Percentiles rank a stretch among this genome's conserved stretches.
Evolutionary conservation across 2,113 vertebrate species (phyloP).

Genomic region (Notothenia coriiceps): DNA sequence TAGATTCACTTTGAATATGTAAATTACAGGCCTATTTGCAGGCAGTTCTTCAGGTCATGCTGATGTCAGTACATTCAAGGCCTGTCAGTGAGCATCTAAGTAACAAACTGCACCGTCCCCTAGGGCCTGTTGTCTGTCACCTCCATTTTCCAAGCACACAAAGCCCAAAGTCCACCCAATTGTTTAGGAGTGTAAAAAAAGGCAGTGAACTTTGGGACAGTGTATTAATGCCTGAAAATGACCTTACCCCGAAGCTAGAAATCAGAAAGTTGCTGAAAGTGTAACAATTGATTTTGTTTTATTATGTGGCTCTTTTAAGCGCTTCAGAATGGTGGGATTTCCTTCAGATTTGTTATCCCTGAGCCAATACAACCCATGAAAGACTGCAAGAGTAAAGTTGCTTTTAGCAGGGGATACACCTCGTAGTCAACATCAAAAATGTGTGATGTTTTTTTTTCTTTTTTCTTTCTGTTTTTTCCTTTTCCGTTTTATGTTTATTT

Average conservation of each 20-base stretch:
- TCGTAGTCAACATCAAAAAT: not conserved
- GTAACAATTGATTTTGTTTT: conserved; percentile 27
- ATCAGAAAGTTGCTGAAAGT: conserved; percentile 33
- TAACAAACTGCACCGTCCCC: conserved; percentile 23
- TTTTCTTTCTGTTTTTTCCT: too few relatives aligned
- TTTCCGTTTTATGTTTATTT: too few relatives aligned
- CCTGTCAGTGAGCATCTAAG: not conserved
- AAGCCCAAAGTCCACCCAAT: conserved; percentile 21
- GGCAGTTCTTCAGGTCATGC: not conserved
- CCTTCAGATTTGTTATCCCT: not conserved
- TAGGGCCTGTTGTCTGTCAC: conserved; percentile 40
- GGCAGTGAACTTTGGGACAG: not conserved
- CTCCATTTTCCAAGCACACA: conserved; percentile 22
- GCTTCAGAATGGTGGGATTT: not conserved
- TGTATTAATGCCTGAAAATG: conserved; percentile 25
- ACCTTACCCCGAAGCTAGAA: conserved; percentile 14
- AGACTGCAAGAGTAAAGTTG: not conserved
- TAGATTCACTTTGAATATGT: not conserved
- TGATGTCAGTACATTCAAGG: conserved; percentile 22
- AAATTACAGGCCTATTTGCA: not conserved
- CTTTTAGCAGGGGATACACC: not conserved
- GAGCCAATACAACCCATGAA: not conserved
- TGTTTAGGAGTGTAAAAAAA: conserved; percentile 48
- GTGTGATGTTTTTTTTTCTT: too few relatives aligned
- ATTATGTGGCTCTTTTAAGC: not conserved